phyloP scores from a whole-genome alignment of 1,140 invertebrate species.

The Drosophila pseudoananassae region DNA sequence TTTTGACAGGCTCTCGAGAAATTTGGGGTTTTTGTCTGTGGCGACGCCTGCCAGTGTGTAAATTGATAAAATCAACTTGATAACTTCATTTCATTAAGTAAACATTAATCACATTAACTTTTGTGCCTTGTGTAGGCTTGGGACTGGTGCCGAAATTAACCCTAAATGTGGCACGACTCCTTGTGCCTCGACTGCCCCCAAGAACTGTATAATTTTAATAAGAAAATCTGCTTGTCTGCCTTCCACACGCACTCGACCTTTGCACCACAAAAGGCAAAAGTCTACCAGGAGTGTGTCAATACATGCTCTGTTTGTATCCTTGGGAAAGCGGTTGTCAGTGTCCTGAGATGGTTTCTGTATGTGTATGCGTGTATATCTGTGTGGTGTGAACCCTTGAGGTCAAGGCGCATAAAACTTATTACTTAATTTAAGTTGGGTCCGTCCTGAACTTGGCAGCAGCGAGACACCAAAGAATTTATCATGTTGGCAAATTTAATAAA shows the following conservation, averaged over 20 bases:
- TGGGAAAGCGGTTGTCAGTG: constrained; percentile 5
- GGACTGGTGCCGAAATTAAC: constrained; percentile 67
- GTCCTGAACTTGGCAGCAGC: constrained; percentile 30
- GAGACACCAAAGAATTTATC: constrained; percentile 65
- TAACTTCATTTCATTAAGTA: constrained; percentile 83
- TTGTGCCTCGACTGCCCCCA: constrained; percentile 2
- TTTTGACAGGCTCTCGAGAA: constrained; percentile 57
- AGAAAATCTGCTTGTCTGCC: constrained; percentile 62
- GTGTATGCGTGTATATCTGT: constrained; percentile 17
- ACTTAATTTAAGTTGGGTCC: constrained; percentile 75
- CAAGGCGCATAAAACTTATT: constrained; percentile 79
- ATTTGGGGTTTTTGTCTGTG: constrained; percentile 58
- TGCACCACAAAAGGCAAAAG: constrained; percentile 70
- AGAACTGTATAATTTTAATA: constrained; percentile 68
- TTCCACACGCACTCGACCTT: constrained; percentile 57
- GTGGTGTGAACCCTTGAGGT: constrained; percentile 62
- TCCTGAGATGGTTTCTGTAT: not conserved
- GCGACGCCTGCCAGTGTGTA: constrained; percentile 50
- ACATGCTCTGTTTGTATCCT: constrained; percentile 30
- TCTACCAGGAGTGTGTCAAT: constrained; percentile 73
- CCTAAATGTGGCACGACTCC: constrained; percentile 41
- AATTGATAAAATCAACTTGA: constrained; percentile 83
- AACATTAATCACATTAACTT: constrained; percentile 83
- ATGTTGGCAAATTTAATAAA: constrained; percentile 79
- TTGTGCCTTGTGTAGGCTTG: constrained; percentile 49